A percentile compares a stretch with the other conserved stretches of the same genome.
Evolutionary conservation across 2,888 invertebrate species (phyloP).

Genomic region (Tetranychus piercei): DNA sequence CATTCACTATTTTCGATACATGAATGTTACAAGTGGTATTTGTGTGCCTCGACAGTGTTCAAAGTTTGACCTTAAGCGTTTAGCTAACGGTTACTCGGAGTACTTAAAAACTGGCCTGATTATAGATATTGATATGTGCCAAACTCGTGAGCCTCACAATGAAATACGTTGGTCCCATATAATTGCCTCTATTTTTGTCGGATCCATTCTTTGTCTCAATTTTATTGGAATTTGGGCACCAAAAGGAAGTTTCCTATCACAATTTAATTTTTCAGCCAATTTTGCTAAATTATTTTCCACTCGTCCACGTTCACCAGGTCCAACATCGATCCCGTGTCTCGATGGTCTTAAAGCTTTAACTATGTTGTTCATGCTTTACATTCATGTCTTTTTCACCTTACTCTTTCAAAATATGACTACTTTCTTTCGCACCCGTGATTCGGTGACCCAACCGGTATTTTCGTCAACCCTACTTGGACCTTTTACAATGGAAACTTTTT

Average conservation of each 20-base stretch:
- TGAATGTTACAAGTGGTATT: slow-evolving; percentile 5
- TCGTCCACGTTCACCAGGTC: background rate
- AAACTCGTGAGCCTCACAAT: slow-evolving; percentile 3
- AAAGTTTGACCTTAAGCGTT: background rate
- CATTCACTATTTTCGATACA: slow-evolving; percentile 1
- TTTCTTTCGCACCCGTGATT: background rate
- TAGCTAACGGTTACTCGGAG: background rate
- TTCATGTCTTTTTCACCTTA: background rate
- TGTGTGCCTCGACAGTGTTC: background rate
- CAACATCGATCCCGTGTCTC: background rate
- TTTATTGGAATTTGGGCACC: background rate
- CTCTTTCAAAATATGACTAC: slow-evolving; percentile 2
- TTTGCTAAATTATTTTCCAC: background rate
- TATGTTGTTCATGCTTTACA: background rate
- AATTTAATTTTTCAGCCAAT: background rate
- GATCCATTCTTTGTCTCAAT: background rate
- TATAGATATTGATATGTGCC: slow-evolving; percentile 5
- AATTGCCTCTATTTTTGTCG: background rate
- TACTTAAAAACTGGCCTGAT: background rate
- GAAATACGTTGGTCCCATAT: background rate
- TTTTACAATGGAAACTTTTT: background rate
- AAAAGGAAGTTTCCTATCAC: background rate
- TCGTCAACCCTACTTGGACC: background rate
- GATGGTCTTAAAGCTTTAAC: slow-evolving; percentile 6
- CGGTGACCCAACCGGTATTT: background rate